Evolutionary conservation across 2,113 vertebrate genomes (phyloP), one percentile per base, ranked within the genome.

Genomic region (Rissa tridactyla): DNA sequence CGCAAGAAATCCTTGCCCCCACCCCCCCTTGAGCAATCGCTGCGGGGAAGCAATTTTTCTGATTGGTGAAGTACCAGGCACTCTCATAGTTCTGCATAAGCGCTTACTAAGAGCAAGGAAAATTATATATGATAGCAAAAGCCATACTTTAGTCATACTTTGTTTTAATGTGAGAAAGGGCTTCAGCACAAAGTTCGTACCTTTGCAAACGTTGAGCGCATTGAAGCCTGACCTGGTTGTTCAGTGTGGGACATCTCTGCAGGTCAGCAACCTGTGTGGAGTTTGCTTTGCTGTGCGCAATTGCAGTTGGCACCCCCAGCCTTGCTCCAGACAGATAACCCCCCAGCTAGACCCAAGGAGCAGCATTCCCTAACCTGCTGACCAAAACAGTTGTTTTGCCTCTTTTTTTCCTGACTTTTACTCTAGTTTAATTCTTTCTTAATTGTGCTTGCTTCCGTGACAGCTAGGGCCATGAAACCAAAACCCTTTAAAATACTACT

Each of bases 121-220:
- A 82, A 64, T 15, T 0, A 36, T 3, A 32, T 15, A 11, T 13
- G 16, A 29, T 11, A 47, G 23, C n/a, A 85, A 68, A 82, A 92
- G 22, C 30, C 46, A 52, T 8, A 20, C 4, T 69, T 51, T 8
- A 30, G 19, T n/a, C 49, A 61, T 10, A 17, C 4, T 64, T 51
- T 6, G 26, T 68, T 69, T 90, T 46, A 49, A 57, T 36, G 10
- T 2, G 3, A 44, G 27, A 68, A 68, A 3, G 18, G 66, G 52
- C 15, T 54, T 64, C 54, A 34, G 21, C 30, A 66, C 27, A 17
- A 89, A 58, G 30, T 26, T 73, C 1, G 0, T 54, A 11, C 29
- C 38, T 81, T 38, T 30, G 6, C 38, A 38, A 38, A 38, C 32
- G 3, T 30, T 44, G 27, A 46, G 47, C 0, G 0, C 10, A 15